A percentile compares a stretch with the other conserved stretches of the same genome.
Conservation (phyloP, 2,888 invertebrate genomes). For the Ochropacha duplaris region DNA sequence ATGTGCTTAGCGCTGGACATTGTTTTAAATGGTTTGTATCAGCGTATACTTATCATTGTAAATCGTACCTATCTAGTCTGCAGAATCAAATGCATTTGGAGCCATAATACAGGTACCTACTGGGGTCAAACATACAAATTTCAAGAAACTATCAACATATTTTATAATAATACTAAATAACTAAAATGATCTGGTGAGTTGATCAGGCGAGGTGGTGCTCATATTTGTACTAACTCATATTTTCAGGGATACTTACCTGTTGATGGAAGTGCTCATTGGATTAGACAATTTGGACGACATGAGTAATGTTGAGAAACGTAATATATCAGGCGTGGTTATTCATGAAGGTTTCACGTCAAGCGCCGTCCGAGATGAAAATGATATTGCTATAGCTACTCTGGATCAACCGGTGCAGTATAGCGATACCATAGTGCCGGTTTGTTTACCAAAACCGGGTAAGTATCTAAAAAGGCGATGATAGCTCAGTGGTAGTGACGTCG, state of each 20-base stretch:
- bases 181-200: no score
- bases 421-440: conserved; percentile 73
- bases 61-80: no score
- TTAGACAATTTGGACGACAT: conserved; percentile 67
- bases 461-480: conserved; percentile 7
- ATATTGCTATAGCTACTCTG: conserved; percentile 81
- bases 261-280: conserved; percentile 70
- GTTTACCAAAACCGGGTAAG: conserved; percentile 77
- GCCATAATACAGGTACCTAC: no score
- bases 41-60: not conserved
- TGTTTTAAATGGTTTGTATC: conserved; percentile 78
- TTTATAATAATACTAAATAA: no score
- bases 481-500: no score
- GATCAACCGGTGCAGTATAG: conserved; percentile 65
- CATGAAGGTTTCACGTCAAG: conserved; percentile 79
- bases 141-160: no score
- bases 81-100: no score
- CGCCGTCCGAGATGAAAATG: conserved; percentile 79
- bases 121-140: no score
- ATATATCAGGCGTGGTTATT: conserved; percentile 61
- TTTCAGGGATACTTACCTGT: conserved; percentile 63
- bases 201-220: no score
- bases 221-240: not conserved
- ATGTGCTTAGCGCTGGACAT: conserved; percentile 83
- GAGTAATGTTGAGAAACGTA: conserved; percentile 56